Evolutionary conservation across 2,888 invertebrate species (phyloP).

Genomic region (Stenodema calcarata): DNA sequence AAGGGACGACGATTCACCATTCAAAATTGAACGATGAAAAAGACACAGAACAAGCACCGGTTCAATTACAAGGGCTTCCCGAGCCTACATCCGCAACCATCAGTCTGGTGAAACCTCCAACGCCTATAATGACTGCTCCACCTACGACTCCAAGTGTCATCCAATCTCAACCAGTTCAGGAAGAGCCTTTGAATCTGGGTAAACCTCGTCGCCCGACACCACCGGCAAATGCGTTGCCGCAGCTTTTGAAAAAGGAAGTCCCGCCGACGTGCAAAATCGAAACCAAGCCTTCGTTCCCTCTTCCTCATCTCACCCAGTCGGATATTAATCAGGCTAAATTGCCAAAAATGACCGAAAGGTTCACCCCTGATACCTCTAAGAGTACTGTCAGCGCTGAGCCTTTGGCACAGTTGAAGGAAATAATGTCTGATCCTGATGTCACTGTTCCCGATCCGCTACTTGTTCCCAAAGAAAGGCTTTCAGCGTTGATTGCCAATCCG

Average conservation of each 20-base stretch:
- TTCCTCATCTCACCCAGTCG: slow-evolving; percentile 59
- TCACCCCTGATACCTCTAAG: slow-evolving; percentile 59
- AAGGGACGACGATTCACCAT: slow-evolving; percentile 57
- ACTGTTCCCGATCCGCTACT: slow-evolving; percentile 82
- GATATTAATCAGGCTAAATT: slow-evolving; percentile 62
- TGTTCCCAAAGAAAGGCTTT: slow-evolving; percentile 78
- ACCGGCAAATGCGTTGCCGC: background rate
- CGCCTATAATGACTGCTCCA: background rate
- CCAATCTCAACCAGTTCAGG: slow-evolving; percentile 62
- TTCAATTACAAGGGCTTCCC: background rate
- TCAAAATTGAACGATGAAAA: slow-evolving; percentile 43
- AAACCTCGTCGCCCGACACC: slow-evolving; percentile 60
- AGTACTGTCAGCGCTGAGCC: slow-evolving; percentile 62
- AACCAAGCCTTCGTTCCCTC: background rate
- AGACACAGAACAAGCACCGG: background rate
- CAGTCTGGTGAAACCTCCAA: slow-evolving; percentile 36
- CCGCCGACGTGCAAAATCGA: slow-evolving; percentile 5
- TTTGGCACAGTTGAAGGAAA: slow-evolving; percentile 73
- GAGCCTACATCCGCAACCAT: slow-evolving; percentile 35
- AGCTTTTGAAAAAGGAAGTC: slow-evolving; percentile 11
- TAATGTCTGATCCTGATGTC: slow-evolving; percentile 71
- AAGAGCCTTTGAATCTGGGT: slow-evolving; percentile 74
- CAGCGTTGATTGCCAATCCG: slow-evolving; percentile 74
- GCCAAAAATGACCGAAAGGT: slow-evolving; percentile 14
- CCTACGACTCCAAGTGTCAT: background rate